phyloP scores from a whole-genome alignment of 2,888 invertebrate genomes.

The Calameuta pallipes region DNA sequence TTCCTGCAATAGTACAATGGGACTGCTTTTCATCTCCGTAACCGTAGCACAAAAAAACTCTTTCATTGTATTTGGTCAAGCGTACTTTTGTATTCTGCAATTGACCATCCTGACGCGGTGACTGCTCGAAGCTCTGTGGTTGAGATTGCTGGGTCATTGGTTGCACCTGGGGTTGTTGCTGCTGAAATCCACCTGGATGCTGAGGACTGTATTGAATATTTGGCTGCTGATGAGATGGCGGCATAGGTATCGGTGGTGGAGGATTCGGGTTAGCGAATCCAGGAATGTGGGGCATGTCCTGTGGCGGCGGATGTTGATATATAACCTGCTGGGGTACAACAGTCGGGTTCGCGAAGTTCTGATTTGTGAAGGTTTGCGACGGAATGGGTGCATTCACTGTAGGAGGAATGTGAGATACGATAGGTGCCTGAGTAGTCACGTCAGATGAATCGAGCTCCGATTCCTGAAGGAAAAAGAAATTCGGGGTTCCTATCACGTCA shows the following conservation, averaged over 20 bases:
- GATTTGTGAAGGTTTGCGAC: constrained; percentile 88
- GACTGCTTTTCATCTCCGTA: neutral
- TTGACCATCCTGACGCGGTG: constrained; percentile 20
- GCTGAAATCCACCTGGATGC: constrained; percentile 57
- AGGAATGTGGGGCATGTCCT: constrained; percentile 65
- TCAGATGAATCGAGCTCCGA: constrained; percentile 87
- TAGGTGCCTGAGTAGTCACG: constrained; percentile 65
- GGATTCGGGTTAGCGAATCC: constrained; percentile 70
- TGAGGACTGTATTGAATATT: constrained; percentile 59
- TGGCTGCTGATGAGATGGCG: constrained; percentile 66
- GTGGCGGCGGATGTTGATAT: constrained; percentile 66
- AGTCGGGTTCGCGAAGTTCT: constrained; percentile 73
- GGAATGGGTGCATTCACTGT: constrained; percentile 74
- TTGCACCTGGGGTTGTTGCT: constrained; percentile 33
- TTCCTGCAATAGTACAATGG: constrained; percentile 35
- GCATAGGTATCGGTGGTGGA: constrained; percentile 71
- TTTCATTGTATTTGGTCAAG: neutral
- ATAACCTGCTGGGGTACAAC: constrained; percentile 61
- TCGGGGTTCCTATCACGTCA: constrained; percentile 80
- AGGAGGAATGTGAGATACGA: constrained; percentile 64
- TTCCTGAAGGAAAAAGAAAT: constrained; percentile 88
- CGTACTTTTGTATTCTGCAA: neutral
- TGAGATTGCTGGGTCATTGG: constrained; percentile 26
- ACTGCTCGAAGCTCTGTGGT: constrained; percentile 27
- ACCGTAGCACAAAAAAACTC: neutral